Evolutionary conservation across 2,113 vertebrate genomes (phyloP), one percentile per base, ranked within the genome.

Genomic region (Tachysurus fulvidraco): DNA sequence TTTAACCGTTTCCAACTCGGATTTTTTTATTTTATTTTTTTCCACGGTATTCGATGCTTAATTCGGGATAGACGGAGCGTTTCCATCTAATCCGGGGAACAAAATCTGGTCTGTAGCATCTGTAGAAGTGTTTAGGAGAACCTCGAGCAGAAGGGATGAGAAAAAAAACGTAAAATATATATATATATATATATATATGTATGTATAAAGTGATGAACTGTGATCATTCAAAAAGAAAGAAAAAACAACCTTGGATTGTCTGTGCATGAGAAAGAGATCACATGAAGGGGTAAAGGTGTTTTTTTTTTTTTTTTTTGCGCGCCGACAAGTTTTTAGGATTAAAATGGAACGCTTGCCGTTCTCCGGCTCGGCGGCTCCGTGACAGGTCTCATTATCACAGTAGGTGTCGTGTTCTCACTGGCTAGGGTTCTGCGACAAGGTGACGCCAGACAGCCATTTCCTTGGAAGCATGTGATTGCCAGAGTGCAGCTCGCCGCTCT

Each of bases 341-440:
- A 64, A 84, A 60, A 52, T 81, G 74, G 41, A 86, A 77, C 41
- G 30, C 86, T 67, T 87, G 57, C 83, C 59, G 78, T 55, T 82
- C 80, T 73, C n/a, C 46, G 71, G 57, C 81, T 83, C 67, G 46
- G 41, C 30, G 64, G 76, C 59, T 83, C 81, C 81, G 77, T 85
- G 86, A 81, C 81, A 79, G 84, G 77, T 89, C 89, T 86, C 86
- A 89, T 88, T 91, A 90, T 85, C 90, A 83, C 86, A 88, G 88
- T 85, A 81, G 84, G 88, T 89, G 84, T 88, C 85, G 83, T 89
- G 81, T 84, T 90, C 81, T 90, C 87, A 44, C 52, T 50, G 67
- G 82, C 80, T 84, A 81, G 60, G 57, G 71, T 88, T 86, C 83
- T 52, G 36, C 50, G 62, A 73, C 60, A 83, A 90, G 71, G 81